Conservation (phyloP, 2,113 vertebrate genomes). For the Antennarius striatus region DNA sequence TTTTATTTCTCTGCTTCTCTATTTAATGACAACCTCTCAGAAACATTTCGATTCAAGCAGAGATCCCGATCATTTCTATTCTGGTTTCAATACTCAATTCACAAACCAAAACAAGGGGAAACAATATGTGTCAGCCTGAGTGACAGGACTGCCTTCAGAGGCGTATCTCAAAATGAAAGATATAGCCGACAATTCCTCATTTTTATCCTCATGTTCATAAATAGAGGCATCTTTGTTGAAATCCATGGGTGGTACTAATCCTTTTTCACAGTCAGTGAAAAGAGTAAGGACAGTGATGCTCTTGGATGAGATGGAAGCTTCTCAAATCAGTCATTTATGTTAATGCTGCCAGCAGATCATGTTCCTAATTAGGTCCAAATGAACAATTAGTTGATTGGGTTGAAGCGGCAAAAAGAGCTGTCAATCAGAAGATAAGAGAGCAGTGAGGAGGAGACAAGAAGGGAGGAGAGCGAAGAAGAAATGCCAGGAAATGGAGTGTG, state of each 20-base stretch:
- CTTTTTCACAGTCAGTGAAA: constrained; percentile 45
- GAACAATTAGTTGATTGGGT: constrained; percentile 71
- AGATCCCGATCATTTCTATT: constrained; percentile 58
- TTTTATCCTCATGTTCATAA: constrained; percentile 32
- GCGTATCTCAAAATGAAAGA: constrained; percentile 54
- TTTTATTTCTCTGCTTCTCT: constrained; percentile 21
- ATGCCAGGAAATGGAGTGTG: neutral
- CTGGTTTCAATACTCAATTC: constrained; percentile 59
- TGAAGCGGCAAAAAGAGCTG: constrained; percentile 49
- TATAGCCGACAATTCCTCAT: constrained; percentile 58
- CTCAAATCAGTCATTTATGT: constrained; percentile 64
- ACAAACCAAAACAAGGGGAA: constrained; percentile 51
- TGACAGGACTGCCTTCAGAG: constrained; percentile 59
- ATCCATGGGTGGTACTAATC: constrained; percentile 49
- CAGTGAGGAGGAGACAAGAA: constrained; percentile 3
- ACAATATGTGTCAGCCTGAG: constrained; percentile 72
- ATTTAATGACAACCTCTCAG: constrained; percentile 61
- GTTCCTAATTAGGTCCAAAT: constrained; percentile 67
- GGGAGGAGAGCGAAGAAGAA: constrained; percentile 1
- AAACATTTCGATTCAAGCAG: constrained; percentile 43
- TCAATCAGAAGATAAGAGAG: constrained; percentile 52
- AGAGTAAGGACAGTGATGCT: constrained; percentile 41
- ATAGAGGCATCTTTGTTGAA: constrained; percentile 51
- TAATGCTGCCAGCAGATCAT: constrained; percentile 51
- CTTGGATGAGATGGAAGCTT: constrained; percentile 39